Percentiles rank a stretch among this genome's conserved stretches.
Evolutionary conservation across 2,888 invertebrate genomes (phyloP).

Genomic region (Coelopa pilipes): DNA sequence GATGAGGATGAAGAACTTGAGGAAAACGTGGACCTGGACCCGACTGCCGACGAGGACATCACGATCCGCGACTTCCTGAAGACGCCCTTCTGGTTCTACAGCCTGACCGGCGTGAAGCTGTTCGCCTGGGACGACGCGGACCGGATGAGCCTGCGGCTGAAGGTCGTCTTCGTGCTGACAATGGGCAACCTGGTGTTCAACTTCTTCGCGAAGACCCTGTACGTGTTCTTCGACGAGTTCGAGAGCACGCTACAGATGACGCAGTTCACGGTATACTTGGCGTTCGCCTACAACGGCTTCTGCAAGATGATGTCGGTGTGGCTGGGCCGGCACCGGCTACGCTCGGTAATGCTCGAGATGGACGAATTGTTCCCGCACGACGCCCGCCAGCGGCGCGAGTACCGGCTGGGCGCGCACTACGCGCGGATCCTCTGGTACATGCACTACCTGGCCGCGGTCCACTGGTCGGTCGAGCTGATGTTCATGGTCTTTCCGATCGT

Average conservation of each 20-base stretch:
- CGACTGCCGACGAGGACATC: background rate
- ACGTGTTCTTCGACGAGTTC: slow-evolving; percentile 13
- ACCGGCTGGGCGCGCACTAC: slow-evolving; percentile 33
- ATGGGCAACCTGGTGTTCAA: background rate
- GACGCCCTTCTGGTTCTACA: background rate
- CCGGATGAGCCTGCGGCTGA: background rate
- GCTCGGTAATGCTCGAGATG: slow-evolving; percentile 32
- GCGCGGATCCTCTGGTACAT: slow-evolving; percentile 23
- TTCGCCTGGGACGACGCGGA: slow-evolving; percentile 1
- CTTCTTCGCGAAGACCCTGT: background rate
- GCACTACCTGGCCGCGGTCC: slow-evolving; percentile 25
- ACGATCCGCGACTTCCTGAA: background rate
- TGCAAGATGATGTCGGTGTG: slow-evolving; percentile 39
- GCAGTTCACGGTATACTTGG: slow-evolving; percentile 33
- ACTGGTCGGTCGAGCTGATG: slow-evolving; percentile 38
- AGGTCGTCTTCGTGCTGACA: background rate
- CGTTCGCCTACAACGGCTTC: slow-evolving; percentile 34
- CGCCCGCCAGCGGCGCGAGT: slow-evolving; percentile 6
- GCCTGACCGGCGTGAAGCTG: slow-evolving; percentile 4
- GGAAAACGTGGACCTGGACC: no score
- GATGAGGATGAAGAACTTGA: no score
- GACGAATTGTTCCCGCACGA: slow-evolving; percentile 38
- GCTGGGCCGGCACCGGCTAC: slow-evolving; percentile 34
- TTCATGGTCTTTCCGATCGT: slow-evolving; percentile 39
- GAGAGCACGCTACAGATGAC: slow-evolving; percentile 33